Evolutionary conservation across 2,888 invertebrate genomes (phyloP).

Genomic region (Clitarchus hookeri): DNA sequence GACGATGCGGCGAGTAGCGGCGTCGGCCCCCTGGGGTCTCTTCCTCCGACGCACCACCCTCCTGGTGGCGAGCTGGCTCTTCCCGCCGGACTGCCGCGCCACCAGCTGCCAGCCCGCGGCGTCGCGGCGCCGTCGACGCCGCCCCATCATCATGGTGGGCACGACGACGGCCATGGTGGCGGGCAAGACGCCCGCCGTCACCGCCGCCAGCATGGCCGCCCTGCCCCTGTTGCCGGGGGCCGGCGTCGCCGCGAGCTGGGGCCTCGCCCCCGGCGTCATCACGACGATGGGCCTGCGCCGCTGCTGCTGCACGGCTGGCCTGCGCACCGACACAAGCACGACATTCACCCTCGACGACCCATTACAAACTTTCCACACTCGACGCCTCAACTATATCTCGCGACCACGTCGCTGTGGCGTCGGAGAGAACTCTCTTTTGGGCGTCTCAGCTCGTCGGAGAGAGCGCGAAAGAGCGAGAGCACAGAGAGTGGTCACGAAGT

Average conservation of each 20-base stretch:
- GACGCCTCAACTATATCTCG: too few relatives aligned
- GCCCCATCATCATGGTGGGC: constrained; percentile 74
- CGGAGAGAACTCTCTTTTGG: too few relatives aligned
- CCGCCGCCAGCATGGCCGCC: constrained; percentile 67
- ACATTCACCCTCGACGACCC: too few relatives aligned
- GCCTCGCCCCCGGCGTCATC: not conserved
- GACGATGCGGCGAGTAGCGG: not conserved
- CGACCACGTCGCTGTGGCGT: too few relatives aligned
- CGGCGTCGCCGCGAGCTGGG: not conserved
- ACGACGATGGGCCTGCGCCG: not conserved
- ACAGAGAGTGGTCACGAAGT: too few relatives aligned
- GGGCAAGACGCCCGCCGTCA: constrained; percentile 78
- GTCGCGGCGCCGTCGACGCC: constrained; percentile 41
- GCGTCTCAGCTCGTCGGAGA: too few relatives aligned
- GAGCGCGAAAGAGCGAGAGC: too few relatives aligned
- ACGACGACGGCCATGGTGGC: constrained; percentile 81
- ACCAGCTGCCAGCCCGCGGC: not conserved
- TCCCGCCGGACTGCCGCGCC: not conserved
- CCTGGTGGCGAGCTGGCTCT: not conserved
- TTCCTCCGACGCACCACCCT: not conserved
- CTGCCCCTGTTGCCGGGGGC: not conserved
- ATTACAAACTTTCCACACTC: too few relatives aligned
- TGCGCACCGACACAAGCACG: not conserved
- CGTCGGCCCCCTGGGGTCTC: not conserved
- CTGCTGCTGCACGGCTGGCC: not conserved